Conservation (phyloP, 2,113 vertebrate genomes). For the Rattus norvegicus region DNA sequence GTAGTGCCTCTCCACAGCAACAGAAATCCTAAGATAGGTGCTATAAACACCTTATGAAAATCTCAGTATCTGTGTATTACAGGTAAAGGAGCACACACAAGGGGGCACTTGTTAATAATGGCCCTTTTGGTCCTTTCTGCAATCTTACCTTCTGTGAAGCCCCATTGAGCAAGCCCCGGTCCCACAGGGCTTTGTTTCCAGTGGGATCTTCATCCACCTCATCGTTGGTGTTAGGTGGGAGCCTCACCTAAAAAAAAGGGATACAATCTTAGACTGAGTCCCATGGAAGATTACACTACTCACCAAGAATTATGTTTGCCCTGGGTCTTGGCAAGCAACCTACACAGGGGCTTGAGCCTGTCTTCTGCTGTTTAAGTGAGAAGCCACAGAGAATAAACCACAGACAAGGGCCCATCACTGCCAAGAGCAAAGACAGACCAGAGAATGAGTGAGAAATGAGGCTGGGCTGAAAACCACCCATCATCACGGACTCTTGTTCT, state of each 20-base stretch:
- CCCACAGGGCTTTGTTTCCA: slow-evolving; percentile 99
- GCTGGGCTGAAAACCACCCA: not conserved
- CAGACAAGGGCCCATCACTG: not conserved
- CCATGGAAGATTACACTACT: not conserved
- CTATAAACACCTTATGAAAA: not conserved
- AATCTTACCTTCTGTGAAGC: slow-evolving; percentile 96
- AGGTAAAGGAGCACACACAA: not conserved
- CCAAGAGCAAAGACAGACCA: slow-evolving; percentile 21
- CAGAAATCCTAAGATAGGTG: not conserved
- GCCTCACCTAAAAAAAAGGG: slow-evolving; percentile 89
- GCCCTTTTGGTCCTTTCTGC: not conserved
- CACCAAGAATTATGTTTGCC: not conserved
- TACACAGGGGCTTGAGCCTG: not conserved
- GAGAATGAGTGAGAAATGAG: not conserved
- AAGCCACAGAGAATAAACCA: not conserved
- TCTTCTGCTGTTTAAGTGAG: not conserved
- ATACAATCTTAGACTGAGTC: slow-evolving; percentile 30
- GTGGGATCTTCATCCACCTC: slow-evolving; percentile 99
- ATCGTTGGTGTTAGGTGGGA: slow-evolving; percentile 97
- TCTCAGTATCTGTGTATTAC: not conserved
- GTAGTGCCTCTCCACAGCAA: not conserved
- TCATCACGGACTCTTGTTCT: not conserved
- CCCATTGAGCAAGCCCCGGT: slow-evolving; percentile 97
- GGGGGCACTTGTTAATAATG: not conserved
- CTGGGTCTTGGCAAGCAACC: not conserved